Evolutionary conservation across 53 echinoderm and acorn worm genomes (phyloP), one percentile per base, ranked within the genome.

Genomic region (Stichopus horrens): DNA sequence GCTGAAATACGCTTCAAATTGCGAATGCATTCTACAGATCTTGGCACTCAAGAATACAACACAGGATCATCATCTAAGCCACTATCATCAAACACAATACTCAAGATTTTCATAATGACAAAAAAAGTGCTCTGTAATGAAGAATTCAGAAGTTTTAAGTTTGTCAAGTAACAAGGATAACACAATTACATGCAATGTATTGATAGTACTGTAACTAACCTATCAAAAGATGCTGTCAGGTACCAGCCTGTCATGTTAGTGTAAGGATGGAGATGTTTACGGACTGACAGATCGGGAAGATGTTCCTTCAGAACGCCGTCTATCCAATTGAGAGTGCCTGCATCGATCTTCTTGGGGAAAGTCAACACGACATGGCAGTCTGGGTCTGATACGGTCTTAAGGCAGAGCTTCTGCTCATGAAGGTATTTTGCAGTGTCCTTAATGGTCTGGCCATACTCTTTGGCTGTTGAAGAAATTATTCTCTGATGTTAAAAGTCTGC

Each of bases 331-430:
- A 93, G 91, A 5, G 95, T 92, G 57, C 93, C 97, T 67, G 89
- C 94, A 5, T 94, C 90, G 53, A 92, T 95, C 89, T 96, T 96
- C 23, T 88, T 91, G 5, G 97, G 97, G 90, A 97, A 97, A 7
- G 94, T 95, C 79, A 97, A 90, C 21, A 97, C 68, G 54, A 97
- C 91, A 89, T 97, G 95, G 92, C 97, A 97, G 88, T 95, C 93
- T 54, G 84, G 51, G 4, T 95, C 93, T 8, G 97, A 95, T 5
- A 95, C 90, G 23, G 95, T 97, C 56, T 97, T 90, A 87, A 95
- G 89, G 93, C 97, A 97, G 86, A 97, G 90, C 82, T 94, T 95
- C 81, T 95, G 95, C 56, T 95, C 91, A 83, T 94, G 94, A 73
- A 95, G 94, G 89, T 92, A 97, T 88, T 95, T 95, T 84, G 92